Conservation (phyloP, 2,888 invertebrate genomes). For the Stictocephala bisonia region DNA sequence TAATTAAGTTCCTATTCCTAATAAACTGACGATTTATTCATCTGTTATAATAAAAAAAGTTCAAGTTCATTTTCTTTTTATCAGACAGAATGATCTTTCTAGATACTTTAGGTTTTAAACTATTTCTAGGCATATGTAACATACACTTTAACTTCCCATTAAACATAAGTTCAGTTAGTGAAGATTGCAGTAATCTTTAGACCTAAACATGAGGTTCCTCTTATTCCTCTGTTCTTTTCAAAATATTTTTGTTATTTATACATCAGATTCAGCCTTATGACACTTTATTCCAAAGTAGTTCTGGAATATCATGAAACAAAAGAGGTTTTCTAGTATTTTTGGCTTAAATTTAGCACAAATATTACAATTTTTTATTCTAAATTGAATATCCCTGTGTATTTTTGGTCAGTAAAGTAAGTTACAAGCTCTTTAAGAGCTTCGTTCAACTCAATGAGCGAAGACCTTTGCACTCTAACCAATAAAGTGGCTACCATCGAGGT, state of each 20-base stretch:
- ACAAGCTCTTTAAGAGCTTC: no score
- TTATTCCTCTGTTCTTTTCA: slow-evolving; percentile 34
- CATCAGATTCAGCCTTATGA: slow-evolving; percentile 33
- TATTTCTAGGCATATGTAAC: no score
- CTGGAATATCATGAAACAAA: slow-evolving; percentile 32
- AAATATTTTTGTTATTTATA: slow-evolving; percentile 30
- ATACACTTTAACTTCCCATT: slow-evolving; percentile 35
- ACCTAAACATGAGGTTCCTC: slow-evolving; percentile 27
- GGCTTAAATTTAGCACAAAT: slow-evolving; percentile 25
- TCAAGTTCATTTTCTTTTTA: no score
- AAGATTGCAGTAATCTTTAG: slow-evolving; percentile 27
- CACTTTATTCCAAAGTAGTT: slow-evolving; percentile 44
- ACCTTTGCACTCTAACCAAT: no score
- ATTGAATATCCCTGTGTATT: slow-evolving; percentile 45
- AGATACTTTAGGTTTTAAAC: no score
- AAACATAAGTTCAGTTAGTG: slow-evolving; percentile 22
- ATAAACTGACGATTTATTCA: no score
- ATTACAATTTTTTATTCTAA: slow-evolving; percentile 42
- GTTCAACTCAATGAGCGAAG: no score
- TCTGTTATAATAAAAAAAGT: no score
- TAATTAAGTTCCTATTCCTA: no score
- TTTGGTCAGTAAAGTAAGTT: slow-evolving; percentile 49
- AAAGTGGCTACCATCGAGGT: no score
- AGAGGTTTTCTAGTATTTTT: slow-evolving; percentile 45
- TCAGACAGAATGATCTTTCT: no score